Evolutionary conservation across 2,113 vertebrate species (phyloP), one percentile per base, ranked within the genome.

Genomic region (Rana temporaria): DNA sequence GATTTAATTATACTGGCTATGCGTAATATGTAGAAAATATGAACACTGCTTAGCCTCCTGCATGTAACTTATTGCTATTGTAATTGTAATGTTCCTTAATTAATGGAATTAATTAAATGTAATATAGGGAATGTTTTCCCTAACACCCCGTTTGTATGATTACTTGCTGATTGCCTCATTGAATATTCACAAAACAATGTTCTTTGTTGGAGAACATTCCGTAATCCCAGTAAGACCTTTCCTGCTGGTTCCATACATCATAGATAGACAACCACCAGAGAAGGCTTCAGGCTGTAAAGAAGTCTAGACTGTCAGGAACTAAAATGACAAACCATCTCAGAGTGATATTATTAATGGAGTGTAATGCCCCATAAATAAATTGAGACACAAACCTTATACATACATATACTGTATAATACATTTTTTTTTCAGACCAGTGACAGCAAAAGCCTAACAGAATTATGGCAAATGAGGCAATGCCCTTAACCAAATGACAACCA

Each of bases 81-180:
- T 48, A 75, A 75, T 82, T 34, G 63, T 76, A 83, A 83, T 76
- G 72, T 66, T 24, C 63, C 53, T 66, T 83, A 83, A 83, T 83
- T 83, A 83, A 83, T 83, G 81, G 53, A 67, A 73, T 76, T 83
- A 83, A 83, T 83, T 83, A 83, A 68, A 76, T 68, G 81, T 68
- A 82, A 82, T 75, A 65, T 82, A 59, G 42, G 55, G 71, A 83
- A 75, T 83, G 81, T 83, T 76, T 83, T 83, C 62, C 55, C 64
- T 68, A 68, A 19, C 71, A 75, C 70, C 63, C 64, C 68, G 72
- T 60, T 83, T 83, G 38, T 75, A 83, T 83, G 81, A 83, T 67
- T 83, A 76, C 55, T 74, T 34, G 20, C 53, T 66, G 64, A 83
- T 68, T 75, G 71, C 81, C 81, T 83, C 53, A 76, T 76, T 83